phyloP scores from a whole-genome alignment of 2,888 invertebrate species.

The Molorchus minor region DNA sequence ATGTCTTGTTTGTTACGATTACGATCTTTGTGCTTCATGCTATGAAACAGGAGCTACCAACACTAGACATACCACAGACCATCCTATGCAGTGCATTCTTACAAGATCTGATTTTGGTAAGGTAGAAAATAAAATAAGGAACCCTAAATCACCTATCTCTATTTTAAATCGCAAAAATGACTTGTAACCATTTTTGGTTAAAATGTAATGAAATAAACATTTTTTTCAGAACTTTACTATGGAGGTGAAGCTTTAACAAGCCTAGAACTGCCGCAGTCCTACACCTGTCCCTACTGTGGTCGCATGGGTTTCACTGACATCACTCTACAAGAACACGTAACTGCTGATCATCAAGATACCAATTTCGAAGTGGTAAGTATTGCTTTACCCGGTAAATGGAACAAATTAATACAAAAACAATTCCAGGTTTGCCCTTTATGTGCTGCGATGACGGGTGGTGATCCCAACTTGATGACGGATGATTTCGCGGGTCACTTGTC shows the following conservation, averaged over 20 bases:
- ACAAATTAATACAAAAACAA: background rate
- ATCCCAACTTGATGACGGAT: slow-evolving; percentile 97
- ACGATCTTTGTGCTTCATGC: slow-evolving; percentile 97
- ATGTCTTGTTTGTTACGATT: slow-evolving; percentile 99
- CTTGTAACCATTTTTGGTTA: no score
- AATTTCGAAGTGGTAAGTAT: slow-evolving; percentile 84
- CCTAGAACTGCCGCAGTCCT: slow-evolving; percentile 93
- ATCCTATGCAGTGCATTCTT: slow-evolving; percentile 99
- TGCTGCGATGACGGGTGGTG: slow-evolving; percentile 95
- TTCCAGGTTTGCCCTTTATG: slow-evolving; percentile 95
- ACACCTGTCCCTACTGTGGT: slow-evolving; percentile 98
- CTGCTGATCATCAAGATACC: slow-evolving; percentile 90
- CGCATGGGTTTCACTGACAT: slow-evolving; percentile 95
- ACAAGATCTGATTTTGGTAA: slow-evolving; percentile 95
- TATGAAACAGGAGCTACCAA: slow-evolving; percentile 92
- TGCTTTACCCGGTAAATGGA: background rate
- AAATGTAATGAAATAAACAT: background rate
- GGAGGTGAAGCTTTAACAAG: slow-evolving; percentile 91
- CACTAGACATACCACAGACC: slow-evolving; percentile 92
- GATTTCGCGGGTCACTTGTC: slow-evolving; percentile 97
- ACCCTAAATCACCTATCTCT: no score
- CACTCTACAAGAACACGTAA: slow-evolving; percentile 89
- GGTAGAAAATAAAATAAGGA: no score
- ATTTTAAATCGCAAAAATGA: no score
- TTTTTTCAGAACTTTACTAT: slow-evolving; percentile 85